These are phyloP conservation scores for Spheniscus humboldti DNA, from an alignment of 2,797 vertebrate species.

Conservation along the genomic window DNA sequence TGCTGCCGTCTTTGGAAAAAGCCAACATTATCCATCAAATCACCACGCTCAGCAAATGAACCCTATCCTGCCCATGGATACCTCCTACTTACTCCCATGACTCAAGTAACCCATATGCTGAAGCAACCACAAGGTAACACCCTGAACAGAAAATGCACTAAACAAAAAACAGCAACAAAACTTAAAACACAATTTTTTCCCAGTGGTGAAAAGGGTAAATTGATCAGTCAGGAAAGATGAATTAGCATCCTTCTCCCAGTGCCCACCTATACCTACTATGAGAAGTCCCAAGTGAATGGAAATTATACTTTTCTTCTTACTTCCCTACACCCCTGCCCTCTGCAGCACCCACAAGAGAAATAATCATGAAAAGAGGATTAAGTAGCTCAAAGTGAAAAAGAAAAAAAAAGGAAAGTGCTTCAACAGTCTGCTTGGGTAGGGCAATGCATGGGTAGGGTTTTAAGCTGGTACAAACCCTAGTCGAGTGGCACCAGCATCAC, in stretches of 20 bases:
- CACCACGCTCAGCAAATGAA: not conserved
- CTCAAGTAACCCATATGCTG: not conserved
- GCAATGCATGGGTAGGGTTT: not conserved
- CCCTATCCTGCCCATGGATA: not conserved
- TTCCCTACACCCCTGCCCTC: not conserved
- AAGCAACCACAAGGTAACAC: slow-evolving; percentile 22
- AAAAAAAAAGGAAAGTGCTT: not conserved
- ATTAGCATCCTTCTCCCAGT: not conserved
- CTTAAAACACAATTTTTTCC: not conserved
- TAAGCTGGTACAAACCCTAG: not conserved
- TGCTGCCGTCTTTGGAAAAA: not conserved
- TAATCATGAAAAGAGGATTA: not conserved
- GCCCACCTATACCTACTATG: not conserved
- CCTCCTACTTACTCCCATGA: not conserved
- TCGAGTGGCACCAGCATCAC: not conserved
- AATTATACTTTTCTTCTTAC: not conserved
- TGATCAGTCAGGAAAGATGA: not conserved
- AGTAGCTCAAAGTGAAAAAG: not conserved
- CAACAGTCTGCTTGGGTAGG: not conserved
- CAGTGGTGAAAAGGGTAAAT: not conserved
- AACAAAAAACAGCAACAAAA: slow-evolving; percentile 9
- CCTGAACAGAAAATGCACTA: not conserved
- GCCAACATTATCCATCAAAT: not conserved
- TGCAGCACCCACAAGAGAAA: not conserved
- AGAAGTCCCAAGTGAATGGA: not conserved